Conservation (phyloP, 2,113 vertebrate genomes). For the Craseonycteris thonglongyai region DNA sequence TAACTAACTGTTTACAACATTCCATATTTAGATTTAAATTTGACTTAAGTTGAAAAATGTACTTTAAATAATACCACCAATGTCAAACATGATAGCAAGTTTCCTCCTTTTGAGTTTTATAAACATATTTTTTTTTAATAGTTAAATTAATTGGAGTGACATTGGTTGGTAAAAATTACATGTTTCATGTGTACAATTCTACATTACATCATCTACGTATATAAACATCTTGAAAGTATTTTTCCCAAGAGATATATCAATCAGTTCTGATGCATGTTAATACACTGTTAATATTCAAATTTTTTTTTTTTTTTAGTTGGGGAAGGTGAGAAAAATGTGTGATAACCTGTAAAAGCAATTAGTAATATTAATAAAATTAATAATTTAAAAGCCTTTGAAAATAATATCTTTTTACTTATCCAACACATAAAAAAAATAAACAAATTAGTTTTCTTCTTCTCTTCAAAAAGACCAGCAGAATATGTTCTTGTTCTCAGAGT, state of each 20-base stretch:
- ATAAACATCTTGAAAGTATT: not conserved
- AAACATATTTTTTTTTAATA: no score
- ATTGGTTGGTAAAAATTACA: no score
- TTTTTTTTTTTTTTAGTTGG: not conserved
- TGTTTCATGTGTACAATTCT: no score
- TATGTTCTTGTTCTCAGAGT: not conserved
- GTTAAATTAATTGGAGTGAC: no score
- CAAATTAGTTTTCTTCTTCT: not conserved
- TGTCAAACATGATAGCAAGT: not conserved
- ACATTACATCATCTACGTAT: no score
- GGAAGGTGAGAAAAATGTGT: not conserved
- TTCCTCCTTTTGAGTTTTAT: not conserved
- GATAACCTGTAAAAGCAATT: not conserved
- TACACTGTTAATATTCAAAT: not conserved
- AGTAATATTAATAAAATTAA: not conserved
- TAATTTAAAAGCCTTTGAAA: not conserved
- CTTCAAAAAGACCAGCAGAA: not conserved
- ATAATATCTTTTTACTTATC: not conserved
- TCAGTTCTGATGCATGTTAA: not conserved
- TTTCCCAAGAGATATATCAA: not conserved
- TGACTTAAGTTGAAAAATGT: not conserved
- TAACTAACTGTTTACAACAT: not conserved
- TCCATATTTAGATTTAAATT: not conserved
- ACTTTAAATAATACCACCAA: not conserved
- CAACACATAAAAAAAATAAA: not conserved